Base-by-base conservation (phyloP, 2,113 vertebrate genomes). In the Zosterops hypoxanthus region DNA sequence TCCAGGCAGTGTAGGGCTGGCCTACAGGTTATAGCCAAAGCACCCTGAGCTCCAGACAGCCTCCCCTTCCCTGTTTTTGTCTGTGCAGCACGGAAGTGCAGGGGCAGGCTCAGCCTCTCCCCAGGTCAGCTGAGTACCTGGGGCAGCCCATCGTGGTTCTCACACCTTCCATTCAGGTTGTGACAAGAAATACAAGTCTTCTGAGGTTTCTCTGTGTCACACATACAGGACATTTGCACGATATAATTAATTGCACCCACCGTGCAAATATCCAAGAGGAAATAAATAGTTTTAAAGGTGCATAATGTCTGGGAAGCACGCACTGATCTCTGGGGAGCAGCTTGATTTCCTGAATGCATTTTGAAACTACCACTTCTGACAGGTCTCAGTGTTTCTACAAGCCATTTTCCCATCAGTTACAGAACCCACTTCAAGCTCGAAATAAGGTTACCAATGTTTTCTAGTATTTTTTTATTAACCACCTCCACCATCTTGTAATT, bases 401-500 rank as follows among this genome's bases (percentile, higher is more conserved):
- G 94, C 71, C 68, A 28, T 92, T 94, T 94, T 78, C 93, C 94
- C 95, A 88, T 86, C 93, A 80, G 64, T 86, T 90, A 92, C 88
- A 91, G 90, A 94, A 90, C 94, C 95, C 92, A 93, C 94, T 95
- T 96, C 93, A 93, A 96, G 88, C 86, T 69, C 2, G 0, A 90
- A 96, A 92, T 90, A 80, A 86, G 90, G 93, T 84, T 94, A 82
- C 92, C 92, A 84, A 93, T 93, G 92, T 95, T 96, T 95, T 90
- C 92, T 90, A 92, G 85, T 60, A 64, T 93, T 96, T 95, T 95
- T 95, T 96, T 93, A 92, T 96, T 97, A 97, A 95, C 95, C 90
- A 90, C 96, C 88, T 94, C 90, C 83, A 90, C 95, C 88, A 75
- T 96, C 80, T 95, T 94, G 94, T 96, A 96, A 97, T 97, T 97